Percentiles rank a stretch among this genome's conserved stretches.
Evolutionary conservation across 2,888 invertebrate species (phyloP).

Genomic region (Eremobia ochroleuca): DNA sequence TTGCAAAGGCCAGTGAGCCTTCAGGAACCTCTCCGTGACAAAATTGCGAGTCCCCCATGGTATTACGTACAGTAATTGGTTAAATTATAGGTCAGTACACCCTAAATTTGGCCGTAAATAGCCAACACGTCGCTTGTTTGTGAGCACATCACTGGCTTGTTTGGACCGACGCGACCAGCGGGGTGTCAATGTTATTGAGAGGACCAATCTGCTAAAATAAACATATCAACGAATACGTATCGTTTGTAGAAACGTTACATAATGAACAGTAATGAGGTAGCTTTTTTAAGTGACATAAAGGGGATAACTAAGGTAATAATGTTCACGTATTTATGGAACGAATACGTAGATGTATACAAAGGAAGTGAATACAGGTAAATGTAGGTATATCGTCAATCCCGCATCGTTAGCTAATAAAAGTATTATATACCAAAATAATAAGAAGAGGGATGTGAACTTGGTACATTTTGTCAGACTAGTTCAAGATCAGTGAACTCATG

Average conservation of each 20-base stretch:
- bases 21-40: neutral
- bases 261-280: constrained; percentile 55
- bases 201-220: constrained; percentile 65
- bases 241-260: constrained; percentile 51
- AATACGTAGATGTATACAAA: constrained; percentile 11
- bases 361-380: constrained; percentile 17
- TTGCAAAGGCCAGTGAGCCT: neutral
- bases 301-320: constrained; percentile 33
- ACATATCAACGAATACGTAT: constrained; percentile 50
- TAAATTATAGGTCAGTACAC: constrained; percentile 65
- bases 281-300: constrained; percentile 46
- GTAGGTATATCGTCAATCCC: neutral
- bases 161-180: constrained; percentile 68
- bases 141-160: constrained; percentile 70
- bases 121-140: constrained; percentile 69
- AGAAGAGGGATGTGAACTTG: constrained; percentile 6
- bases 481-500: constrained; percentile 44
- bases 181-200: constrained; percentile 65
- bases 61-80: constrained; percentile 54
- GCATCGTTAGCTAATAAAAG: constrained; percentile 25
- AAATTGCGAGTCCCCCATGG: neutral
- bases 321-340: constrained; percentile 22
- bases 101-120: constrained; percentile 70
- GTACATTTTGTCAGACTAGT: constrained; percentile 8
- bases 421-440: constrained; percentile 21